Evolutionary conservation across 2,113 vertebrate genomes (phyloP), one percentile per base, ranked within the genome.

Genomic region (Rutilus rutilus): DNA sequence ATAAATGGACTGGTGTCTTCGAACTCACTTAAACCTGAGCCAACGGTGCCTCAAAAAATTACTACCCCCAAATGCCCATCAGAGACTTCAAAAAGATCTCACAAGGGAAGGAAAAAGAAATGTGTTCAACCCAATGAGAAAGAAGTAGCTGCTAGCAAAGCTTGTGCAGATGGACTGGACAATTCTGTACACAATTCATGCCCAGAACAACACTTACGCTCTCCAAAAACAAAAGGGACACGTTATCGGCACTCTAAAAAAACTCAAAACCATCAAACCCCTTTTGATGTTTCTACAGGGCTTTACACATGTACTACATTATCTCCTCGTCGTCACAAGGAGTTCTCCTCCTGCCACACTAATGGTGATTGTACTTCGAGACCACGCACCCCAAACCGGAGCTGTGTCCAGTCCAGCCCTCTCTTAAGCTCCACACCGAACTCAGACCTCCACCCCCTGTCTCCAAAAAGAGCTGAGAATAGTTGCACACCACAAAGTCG

Each of bases 371-470:
- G 1, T 0, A 71, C 19, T 50, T 57, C 42, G 2, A 57, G 39
- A 30, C 11, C 36, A 30, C 59, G 19, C 4, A 88, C 92, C 21
- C 91, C 89, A 30, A 89, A 81, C 85, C 89, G 89, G 69, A 42
- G 15, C 10, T 79, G 42, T 42, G 42, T 42, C 21, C 69, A 7
- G 45, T 82, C 10, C 30, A 64, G 36, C 1, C 50, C 69, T 10
- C 2, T 9, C 6, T 45, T 81, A 39, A 90, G 87, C 23, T 93
- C 92, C 62, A 92, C 93, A 4, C 92, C 92, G 9, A 50, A 21
- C 2, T 85, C 87, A 15, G 73, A 81, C 59, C 36, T 57, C 52
- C 45, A 85, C 30, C 1, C 14, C 14, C 47, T 77, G 52, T 60
- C 79, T 5, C 47, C 45, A 5, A 15, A 42, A 2, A 27, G 19